Base-by-base conservation (phyloP, 2,797 vertebrate genomes). In the Intellagama lesueurii region DNA sequence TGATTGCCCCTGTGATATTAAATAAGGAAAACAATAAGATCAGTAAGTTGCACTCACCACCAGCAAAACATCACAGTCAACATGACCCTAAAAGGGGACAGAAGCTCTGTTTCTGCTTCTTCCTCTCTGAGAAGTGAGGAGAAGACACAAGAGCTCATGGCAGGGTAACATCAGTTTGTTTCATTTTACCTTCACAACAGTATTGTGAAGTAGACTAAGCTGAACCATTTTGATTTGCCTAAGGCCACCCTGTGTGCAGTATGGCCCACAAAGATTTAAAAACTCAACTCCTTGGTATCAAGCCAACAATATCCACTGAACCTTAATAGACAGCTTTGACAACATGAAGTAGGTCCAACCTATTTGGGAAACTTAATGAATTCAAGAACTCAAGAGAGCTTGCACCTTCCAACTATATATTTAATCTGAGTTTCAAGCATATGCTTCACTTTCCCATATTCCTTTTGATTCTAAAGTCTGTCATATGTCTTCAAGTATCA, bases 1-100 rank as follows among this genome's bases (percentile, higher is more conserved):
- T 97, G 98, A 96, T 95, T 98, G 98, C 96, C 99, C 99, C 99
- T 99, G 98, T 97, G 97, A 97, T 97, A 97, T 98, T 98, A 97
- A 96, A 95, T 95, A 92, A 94, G 95, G 30, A 83, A 96, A 87
- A 96, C 0, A 88, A 93, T 52, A 92, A 89, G 64, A 95, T 95
- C 94, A 95, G 96, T 97, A 94, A 96, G 93, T 91, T 94, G 95
- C 93, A 95, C 92, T 92, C 73, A 77, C 11, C 0, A 76, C 92
- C 91, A 81, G 90, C 80, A 90, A 5, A 82, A 81, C 91, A 95
- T 91, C 94, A 95, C 90, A 90, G 0, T 91, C 88, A 95, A 90
- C 44, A 0, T 9, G 83, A 70, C 64, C 52, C 12, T 2, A 68
- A n/a, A 44, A 19, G 60, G 69, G 44, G 17, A 66, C 11, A 47